Percentiles rank a stretch among this genome's conserved stretches.
These are phyloP conservation scores for Ophthalmolycus amberensis DNA, from an alignment of 2,113 vertebrate genomes.

Conservation along the genomic window DNA sequence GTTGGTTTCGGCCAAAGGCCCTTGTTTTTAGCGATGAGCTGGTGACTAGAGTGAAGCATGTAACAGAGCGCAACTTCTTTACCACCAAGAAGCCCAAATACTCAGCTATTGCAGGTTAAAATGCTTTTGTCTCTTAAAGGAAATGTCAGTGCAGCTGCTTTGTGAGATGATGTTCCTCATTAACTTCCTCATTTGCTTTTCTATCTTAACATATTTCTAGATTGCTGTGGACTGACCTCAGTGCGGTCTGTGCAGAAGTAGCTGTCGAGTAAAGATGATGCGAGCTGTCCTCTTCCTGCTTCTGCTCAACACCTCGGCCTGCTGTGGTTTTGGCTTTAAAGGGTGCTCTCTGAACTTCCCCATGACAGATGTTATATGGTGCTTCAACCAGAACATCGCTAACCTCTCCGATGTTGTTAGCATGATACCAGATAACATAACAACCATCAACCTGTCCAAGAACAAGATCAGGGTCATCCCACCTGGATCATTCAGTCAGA, in stretches of 20 bases:
- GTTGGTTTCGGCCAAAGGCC: not conserved
- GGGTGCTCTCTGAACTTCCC: constrained; percentile 31
- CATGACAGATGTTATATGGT: not conserved
- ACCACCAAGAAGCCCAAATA: not conserved
- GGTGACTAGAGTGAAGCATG: too few species aligned
- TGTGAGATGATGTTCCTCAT: not conserved
- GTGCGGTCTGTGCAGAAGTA: not conserved
- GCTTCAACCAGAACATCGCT: constrained; percentile 17
- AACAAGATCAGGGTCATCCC: constrained; percentile 46
- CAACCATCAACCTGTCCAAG: constrained; percentile 30
- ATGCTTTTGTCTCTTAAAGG: not conserved
- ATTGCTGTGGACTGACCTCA: not conserved
- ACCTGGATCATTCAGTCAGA: not conserved
- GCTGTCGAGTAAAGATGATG: constrained; percentile 21
- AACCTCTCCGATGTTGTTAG: constrained; percentile 31
- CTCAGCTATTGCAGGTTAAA: not conserved
- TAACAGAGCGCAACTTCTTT: not conserved
- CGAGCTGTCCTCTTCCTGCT: constrained; percentile 23
- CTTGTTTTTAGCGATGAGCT: not conserved
- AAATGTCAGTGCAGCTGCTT: not conserved
- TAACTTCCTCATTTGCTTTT: not conserved
- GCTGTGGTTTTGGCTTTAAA: constrained; percentile 44
- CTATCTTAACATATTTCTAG: not conserved
- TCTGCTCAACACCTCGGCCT: constrained; percentile 16
- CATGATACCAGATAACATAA: constrained; percentile 23